These are phyloP conservation scores for Lutjanus erythropterus DNA, from an alignment of 2,113 vertebrate genomes.

Conservation along the genomic window DNA sequence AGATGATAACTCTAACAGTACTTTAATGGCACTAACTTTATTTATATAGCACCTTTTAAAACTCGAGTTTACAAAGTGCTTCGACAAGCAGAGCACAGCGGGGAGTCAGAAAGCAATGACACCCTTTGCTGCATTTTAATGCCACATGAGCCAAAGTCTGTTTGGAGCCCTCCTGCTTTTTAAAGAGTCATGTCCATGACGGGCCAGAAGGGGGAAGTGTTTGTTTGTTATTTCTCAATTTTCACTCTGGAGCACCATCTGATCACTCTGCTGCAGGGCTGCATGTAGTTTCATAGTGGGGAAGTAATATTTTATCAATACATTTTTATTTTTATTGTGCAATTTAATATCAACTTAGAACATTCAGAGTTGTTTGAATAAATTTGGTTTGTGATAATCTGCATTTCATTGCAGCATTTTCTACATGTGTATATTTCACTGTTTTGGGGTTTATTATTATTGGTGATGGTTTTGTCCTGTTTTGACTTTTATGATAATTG, in stretches of 20 bases:
- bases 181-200: background rate
- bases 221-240: constrained; percentile 28
- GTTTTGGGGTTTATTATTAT: background rate
- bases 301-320: background rate
- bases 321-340: background rate
- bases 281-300: background rate
- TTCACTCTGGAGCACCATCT: background rate
- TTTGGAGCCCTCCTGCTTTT: background rate
- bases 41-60: too few relatives aligned
- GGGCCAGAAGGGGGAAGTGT: constrained; percentile 74
- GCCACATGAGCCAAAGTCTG: background rate
- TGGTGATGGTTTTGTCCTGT: constrained; percentile 6
- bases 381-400: background rate
- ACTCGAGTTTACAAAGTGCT: too few relatives aligned
- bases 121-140: background rate
- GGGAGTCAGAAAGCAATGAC: too few relatives aligned
- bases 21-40: too few relatives aligned
- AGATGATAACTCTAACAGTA: too few relatives aligned
- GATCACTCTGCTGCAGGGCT: background rate
- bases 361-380: background rate
- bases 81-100: too few relatives aligned
- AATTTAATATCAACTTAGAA: background rate
- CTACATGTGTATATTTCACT: background rate
- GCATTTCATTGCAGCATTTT: background rate
- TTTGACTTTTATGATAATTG: too few relatives aligned